Evolutionary conservation across 2,797 vertebrate species (phyloP), one percentile per base, ranked within the genome.

Genomic region (Gymnothorax reevesii): DNA sequence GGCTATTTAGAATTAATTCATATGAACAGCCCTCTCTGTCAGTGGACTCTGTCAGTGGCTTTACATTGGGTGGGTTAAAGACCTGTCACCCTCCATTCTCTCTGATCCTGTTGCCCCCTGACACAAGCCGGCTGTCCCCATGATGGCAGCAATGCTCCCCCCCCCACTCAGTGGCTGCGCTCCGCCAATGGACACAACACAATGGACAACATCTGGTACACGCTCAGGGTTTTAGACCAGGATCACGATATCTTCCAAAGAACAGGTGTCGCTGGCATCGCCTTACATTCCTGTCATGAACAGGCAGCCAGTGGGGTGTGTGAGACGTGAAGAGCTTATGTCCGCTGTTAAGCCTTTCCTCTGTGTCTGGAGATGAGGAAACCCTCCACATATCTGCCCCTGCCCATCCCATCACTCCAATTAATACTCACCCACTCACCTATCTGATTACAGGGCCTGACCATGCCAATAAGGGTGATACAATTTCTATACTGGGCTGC

Each of bases 251-350:
- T n/a, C 60, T 0, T 84, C 90, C 88, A 2, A 86, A 85, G 80
- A 86, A 82, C 92, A 94, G 94, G 93, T 94, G 94, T 92, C 90
- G 9, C 86, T 0, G 0, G 86, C 85, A 89, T 95, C 89, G 82
- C 20, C 90, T 93, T 90, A 92, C 90, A 88, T 83, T 79, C 79
- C 0, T 1, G 0, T 85, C 0, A 1, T 83, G 89, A 86, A 86
- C 93, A 94, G 93, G 92, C 91, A 92, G 88, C 87, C 80, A 83
- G 85, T 84, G 85, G 0, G 0, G 71, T 12, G 12, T 15, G 33
- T 3, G 73, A 42, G 22, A 42, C 17, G 10, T 20, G 52, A 20
- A 55, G 77, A 7, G 77, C 52, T 9, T 10, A 1, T 22, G n/a
- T 55, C 77, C 52, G 27, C 33, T 57, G 77, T 22, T 27, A 25